Evolutionary conservation across 2,797 vertebrate genomes (phyloP), one percentile per base, ranked within the genome.

Genomic region (Hypotaenidia okinawae): DNA sequence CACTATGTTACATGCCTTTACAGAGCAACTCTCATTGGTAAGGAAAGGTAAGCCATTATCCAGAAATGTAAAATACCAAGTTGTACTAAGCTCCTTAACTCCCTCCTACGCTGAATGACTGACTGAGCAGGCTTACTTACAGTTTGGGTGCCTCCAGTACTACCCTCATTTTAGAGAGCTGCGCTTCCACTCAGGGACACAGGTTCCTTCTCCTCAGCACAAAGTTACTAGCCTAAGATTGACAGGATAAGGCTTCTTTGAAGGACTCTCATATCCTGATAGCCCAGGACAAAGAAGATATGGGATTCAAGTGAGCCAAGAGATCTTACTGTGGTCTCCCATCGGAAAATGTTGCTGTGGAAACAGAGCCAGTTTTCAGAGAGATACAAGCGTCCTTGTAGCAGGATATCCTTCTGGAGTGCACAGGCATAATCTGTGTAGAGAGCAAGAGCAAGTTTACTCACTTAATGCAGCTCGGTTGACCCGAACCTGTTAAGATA

Each of bases 271-370:
- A 13, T 7, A 49, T 25, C 25, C 28, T 32, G 19, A 66, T 15
- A 69, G 51, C 16, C 51, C 1, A 85, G 39, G 33, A 82, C 41
- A 58, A 69, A 74, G 27, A 66, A 61, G 25, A 64, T 22, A 17
- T 39, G 17, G 49, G 21, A 83, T 93, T 74, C 39, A 63, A 69
- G 33, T 24, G 17, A 76, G 33, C 23, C 37, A 90, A 92, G 52
- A 73, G 15, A 39, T 95, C 96, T 98, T 98, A 99, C 99, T 96
- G 98, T 98, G 13, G 99, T 99, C 87, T 99, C 98, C 98, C 99
- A 98, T 97, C 97, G 97, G 96, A 99, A 99, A 92, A 99, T 99
- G 95, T 99, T 98, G 98, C 99, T 99, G 98, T 99, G 98, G 98
- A 99, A 99, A 97, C 99, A 99, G 69, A 99, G 96, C 97, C 98